Conservation (phyloP, 1,140 invertebrate genomes). For the Gonioctena quinquepunctata region DNA sequence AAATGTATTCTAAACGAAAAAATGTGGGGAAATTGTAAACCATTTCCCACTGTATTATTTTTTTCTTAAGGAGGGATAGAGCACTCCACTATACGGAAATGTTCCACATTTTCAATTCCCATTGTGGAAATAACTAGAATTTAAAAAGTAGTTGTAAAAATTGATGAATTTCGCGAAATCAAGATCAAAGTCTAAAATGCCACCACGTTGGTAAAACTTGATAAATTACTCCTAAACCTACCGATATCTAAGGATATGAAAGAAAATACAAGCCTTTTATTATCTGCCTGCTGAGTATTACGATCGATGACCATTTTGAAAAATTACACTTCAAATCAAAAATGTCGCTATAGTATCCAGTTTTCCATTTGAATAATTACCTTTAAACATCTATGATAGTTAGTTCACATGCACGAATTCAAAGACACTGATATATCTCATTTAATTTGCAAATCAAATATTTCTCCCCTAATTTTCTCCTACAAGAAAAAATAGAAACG, state of each 20-base stretch:
- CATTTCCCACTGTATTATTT: too few species aligned
- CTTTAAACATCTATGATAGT: conserved; percentile 42
- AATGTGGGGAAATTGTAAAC: too few species aligned
- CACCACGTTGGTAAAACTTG: conserved; percentile 33
- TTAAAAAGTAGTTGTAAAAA: conserved; percentile 15
- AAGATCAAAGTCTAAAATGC: conserved; percentile 42
- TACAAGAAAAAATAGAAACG: background rate
- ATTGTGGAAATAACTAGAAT: too few species aligned
- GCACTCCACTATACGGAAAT: too few species aligned
- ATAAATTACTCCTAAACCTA: conserved; percentile 40
- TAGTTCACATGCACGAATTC: conserved; percentile 39
- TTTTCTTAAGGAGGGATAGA: too few species aligned
- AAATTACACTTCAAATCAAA: background rate
- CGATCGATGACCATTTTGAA: background rate
- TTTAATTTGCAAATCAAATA: conserved; percentile 29
- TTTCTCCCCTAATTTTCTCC: background rate
- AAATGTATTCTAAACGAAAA: too few species aligned
- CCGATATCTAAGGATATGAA: conserved; percentile 23
- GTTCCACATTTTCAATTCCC: too few species aligned
- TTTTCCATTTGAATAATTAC: conserved; percentile 6
- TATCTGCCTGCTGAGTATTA: conserved; percentile 37
- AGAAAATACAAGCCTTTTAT: conserved; percentile 30
- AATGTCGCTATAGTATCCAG: background rate
- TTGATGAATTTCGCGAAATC: conserved; percentile 20
- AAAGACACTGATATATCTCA: conserved; percentile 43